These are phyloP conservation scores for Drosophila micromelanica DNA, from an alignment of 1,140 invertebrate genomes.

Conservation along the genomic window DNA sequence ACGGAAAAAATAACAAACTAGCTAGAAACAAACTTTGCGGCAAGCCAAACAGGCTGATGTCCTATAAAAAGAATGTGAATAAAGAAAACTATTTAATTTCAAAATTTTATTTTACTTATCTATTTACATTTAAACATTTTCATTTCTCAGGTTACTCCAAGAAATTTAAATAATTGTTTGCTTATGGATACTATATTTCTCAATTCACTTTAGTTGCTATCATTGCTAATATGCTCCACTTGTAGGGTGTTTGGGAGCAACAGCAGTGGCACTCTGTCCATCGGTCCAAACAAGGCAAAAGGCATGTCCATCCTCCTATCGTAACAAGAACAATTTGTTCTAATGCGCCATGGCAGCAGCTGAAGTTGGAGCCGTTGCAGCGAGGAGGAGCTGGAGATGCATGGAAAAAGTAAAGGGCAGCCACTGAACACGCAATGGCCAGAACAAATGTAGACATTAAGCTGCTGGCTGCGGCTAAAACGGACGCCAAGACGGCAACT, in stretches of 20 bases:
- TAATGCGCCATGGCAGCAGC: slow-evolving; percentile 74
- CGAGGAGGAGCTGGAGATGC: slow-evolving; percentile 14
- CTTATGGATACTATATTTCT: too few relatives aligned
- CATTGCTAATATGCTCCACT: not conserved
- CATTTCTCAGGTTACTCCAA: too few relatives aligned
- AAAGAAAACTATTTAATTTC: not conserved
- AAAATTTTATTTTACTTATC: too few relatives aligned
- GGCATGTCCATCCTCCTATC: slow-evolving; percentile 78
- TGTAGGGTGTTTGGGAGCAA: slow-evolving; percentile 25
- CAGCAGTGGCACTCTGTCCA: slow-evolving; percentile 72
- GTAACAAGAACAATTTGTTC: slow-evolving; percentile 82
- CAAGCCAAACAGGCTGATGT: slow-evolving; percentile 17
- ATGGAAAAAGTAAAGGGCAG: slow-evolving; percentile 61
- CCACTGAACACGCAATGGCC: slow-evolving; percentile 78
- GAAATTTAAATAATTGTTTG: too few relatives aligned
- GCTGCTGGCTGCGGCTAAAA: slow-evolving; percentile 50
- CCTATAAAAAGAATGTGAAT: not conserved
- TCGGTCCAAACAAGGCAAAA: slow-evolving; percentile 78
- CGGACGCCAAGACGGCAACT: slow-evolving; percentile 10
- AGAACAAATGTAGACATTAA: slow-evolving; percentile 82
- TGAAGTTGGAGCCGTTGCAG: slow-evolving; percentile 33
- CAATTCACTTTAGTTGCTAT: not conserved
- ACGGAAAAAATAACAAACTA: slow-evolving; percentile 30
- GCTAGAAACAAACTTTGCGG: not conserved
- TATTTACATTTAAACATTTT: too few relatives aligned